These are phyloP conservation scores for Lasius platythorax DNA, from an alignment of 2,888 invertebrate species.

Conservation along the genomic window DNA sequence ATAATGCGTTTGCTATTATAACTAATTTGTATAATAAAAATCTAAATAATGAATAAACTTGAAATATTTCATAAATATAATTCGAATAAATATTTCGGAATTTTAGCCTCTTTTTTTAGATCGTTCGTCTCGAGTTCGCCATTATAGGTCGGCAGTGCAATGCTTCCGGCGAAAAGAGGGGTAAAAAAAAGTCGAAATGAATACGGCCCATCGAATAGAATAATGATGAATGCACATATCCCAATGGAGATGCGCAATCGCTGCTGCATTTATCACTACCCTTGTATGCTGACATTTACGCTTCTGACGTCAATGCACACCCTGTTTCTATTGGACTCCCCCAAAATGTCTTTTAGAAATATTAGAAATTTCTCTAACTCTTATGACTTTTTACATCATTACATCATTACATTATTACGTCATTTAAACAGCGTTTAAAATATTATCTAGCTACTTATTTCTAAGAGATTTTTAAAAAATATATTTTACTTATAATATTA, in stretches of 20 bases:
- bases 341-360: neutral
- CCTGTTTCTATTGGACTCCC: neutral
- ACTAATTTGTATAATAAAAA: neutral
- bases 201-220: slow-evolving; percentile 52
- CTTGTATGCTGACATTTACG: slow-evolving; percentile 47
- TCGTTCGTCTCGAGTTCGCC: neutral
- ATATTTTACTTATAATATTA: neutral
- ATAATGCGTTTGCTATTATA: neutral
- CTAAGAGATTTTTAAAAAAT: neutral
- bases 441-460: too few species aligned
- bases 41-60: neutral
- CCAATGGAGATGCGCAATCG: slow-evolving; percentile 38
- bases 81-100: neutral
- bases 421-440: neutral
- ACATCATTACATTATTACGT: neutral
- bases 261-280: slow-evolving; percentile 50
- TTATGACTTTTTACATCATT: neutral
- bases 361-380: neutral
- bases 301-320: neutral
- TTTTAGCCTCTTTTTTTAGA: neutral
- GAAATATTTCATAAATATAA: slow-evolving; percentile 1
- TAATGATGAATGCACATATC: slow-evolving; percentile 60
- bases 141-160: slow-evolving; percentile 19
- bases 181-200: slow-evolving; percentile 38
- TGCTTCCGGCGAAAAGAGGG: slow-evolving; percentile 9